Evolutionary conservation across 2,888 invertebrate genomes (phyloP), one percentile per base, ranked within the genome.

Genomic region (Tachina lurida): DNA sequence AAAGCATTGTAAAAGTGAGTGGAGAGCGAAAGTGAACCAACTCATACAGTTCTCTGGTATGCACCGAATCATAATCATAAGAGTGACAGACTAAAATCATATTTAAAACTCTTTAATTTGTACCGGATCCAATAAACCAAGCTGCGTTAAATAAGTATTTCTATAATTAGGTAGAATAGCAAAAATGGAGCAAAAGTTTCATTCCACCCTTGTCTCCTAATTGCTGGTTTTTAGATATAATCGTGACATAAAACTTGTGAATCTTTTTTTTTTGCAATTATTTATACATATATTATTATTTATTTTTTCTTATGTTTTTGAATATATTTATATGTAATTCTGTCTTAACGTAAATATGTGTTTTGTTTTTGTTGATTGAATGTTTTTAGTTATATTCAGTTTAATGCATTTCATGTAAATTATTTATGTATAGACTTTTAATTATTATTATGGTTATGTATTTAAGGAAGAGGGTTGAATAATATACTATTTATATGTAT

Each of bases 281-380:
- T 80, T 80, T 85, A 83, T 83, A 85, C 74, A 77, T 84, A 81
- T n/a, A n/a, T n/a, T n/a, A n/a, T 84, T 58, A 83, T 82, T 83
- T 85, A 78, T 85, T 78, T 73, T 74, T 70, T 71, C 56, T 19
- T 73, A 62, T 15, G 43, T 58, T 22, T 31, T 81, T 80, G 7
- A 7, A 31, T 31, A 31, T 54, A 45, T 75, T 73, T 68, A 31
- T 60, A n/a, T n/a, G n/a, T n/a, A 65, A 78, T 67, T 67, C 77
- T 67, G 76, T 41, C 84, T 87, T 84, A 87, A 80, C 82, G 82
- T 80, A 82, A 76, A 79, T 31, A 31, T 81, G 78, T 81, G 75
- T 81, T 86, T 67, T 62, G 19, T 73, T 65, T 31, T 65, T 31
- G 39, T 76, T 76, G 56, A 17, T 77, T 77, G 67, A 60, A 71